Evolutionary conservation across 2,888 invertebrate species (phyloP).

Genomic region (Lepidochitona cinerea): DNA sequence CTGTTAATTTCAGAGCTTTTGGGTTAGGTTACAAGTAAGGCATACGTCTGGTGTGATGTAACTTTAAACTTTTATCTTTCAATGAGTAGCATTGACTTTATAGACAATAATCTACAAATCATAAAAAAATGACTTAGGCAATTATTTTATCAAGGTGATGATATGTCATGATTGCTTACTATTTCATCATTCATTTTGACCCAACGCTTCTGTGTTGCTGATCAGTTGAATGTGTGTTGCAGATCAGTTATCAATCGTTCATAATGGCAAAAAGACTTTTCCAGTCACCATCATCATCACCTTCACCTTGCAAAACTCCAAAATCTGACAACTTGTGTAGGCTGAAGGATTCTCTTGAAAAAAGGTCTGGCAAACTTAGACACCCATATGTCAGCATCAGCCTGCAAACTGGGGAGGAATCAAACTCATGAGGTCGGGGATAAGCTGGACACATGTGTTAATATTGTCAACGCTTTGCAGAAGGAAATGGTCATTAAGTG

Average conservation of each 20-base stretch:
- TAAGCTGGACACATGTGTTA: neutral
- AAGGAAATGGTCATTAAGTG: neutral
- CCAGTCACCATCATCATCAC: neutral
- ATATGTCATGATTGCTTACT: neutral
- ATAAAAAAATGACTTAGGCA: no score
- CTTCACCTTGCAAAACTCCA: neutral
- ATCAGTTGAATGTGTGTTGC: neutral
- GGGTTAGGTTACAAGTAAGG: no score
- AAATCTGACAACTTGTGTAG: neutral
- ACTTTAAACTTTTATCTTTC: no score
- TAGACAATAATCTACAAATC: no score
- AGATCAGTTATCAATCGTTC: neutral
- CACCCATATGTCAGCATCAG: neutral
- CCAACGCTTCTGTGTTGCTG: neutral
- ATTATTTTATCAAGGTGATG: no score
- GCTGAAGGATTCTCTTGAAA: neutral
- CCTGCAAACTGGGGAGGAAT: neutral
- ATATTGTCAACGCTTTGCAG: neutral
- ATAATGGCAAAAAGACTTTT: neutral
- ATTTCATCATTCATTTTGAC: neutral
- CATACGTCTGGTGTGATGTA: no score
- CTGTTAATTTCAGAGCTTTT: no score
- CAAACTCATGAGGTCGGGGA: neutral
- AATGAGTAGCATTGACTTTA: no score
- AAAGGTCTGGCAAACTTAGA: neutral